These are phyloP conservation scores for Bubalus kerabau DNA, from an alignment of 2,113 vertebrate genomes.

Conservation along the genomic window DNA sequence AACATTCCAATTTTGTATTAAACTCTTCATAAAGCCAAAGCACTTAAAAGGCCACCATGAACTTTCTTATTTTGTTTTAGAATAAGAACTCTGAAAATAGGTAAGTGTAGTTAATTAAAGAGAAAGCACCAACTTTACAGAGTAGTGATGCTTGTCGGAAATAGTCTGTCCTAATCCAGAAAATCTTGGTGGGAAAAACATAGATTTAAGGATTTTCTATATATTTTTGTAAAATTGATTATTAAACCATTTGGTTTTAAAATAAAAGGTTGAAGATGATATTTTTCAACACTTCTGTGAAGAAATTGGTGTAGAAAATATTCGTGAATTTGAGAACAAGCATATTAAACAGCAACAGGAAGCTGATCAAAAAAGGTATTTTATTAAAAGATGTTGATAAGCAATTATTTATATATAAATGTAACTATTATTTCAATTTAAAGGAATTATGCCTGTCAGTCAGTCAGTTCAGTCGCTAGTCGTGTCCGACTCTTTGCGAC, in stretches of 20 bases:
- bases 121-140: background rate
- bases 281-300: constrained; percentile 93
- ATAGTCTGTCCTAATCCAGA: background rate
- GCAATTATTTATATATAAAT: background rate
- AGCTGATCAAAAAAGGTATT: constrained; percentile 89
- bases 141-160: background rate
- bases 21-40: background rate
- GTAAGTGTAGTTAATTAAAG: background rate
- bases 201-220: background rate
- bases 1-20: background rate
- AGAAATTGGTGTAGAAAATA: constrained; percentile 90
- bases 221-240: background rate
- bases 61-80: background rate
- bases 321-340: constrained; percentile 92
- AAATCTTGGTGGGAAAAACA: background rate
- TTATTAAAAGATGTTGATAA: constrained; percentile 16
- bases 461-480: no score
- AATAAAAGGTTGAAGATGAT: constrained; percentile 88
- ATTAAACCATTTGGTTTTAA: constrained; percentile 25
- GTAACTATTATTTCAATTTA: background rate
- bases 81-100: constrained; percentile 1
- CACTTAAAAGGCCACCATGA: background rate
- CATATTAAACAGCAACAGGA: constrained; percentile 87
- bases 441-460: background rate
- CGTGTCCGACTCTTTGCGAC: no score